These are phyloP conservation scores for Leucoma salicis DNA, from an alignment of 2,888 invertebrate genomes.

Conservation along the genomic window DNA sequence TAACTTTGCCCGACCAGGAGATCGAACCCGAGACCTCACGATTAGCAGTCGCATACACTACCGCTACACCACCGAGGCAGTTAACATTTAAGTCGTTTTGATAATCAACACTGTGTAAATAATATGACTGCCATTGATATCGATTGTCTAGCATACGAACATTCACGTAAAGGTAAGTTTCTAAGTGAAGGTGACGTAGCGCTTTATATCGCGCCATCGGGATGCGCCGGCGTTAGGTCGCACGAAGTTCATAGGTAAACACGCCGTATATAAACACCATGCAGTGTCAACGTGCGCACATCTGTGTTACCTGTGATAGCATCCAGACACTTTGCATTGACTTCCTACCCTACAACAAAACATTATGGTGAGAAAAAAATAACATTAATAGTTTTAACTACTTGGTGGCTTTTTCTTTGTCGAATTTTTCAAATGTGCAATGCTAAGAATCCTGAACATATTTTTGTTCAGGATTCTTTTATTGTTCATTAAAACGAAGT, in stretches of 20 bases:
- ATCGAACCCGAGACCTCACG: too few species aligned
- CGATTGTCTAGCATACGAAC: too few species aligned
- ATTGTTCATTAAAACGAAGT: too few species aligned
- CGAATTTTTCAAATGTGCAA: background rate
- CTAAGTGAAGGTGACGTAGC: conserved; percentile 29
- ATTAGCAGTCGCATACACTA: too few species aligned
- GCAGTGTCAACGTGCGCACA: conserved; percentile 73
- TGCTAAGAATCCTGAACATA: background rate
- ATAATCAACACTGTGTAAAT: too few species aligned
- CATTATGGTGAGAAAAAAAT: conserved; percentile 48
- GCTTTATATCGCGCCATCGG: conserved; percentile 48
- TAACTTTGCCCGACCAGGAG: too few species aligned
- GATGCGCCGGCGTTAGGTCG: conserved; percentile 65
- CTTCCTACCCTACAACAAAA: conserved; percentile 35
- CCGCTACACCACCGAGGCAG: too few species aligned
- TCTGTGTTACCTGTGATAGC: conserved; percentile 56
- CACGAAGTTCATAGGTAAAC: conserved; percentile 80
- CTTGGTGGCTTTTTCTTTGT: conserved; percentile 2
- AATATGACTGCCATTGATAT: too few species aligned
- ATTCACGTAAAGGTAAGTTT: conserved; percentile 17
- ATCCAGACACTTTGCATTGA: conserved; percentile 51
- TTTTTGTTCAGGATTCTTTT: too few species aligned
- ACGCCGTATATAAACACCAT: conserved; percentile 72
- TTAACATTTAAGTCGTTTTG: too few species aligned
- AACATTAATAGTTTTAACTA: conserved; percentile 8